Evolutionary conservation across 2,888 invertebrate species (phyloP).

Genomic region (Chloromyia formosa): DNA sequence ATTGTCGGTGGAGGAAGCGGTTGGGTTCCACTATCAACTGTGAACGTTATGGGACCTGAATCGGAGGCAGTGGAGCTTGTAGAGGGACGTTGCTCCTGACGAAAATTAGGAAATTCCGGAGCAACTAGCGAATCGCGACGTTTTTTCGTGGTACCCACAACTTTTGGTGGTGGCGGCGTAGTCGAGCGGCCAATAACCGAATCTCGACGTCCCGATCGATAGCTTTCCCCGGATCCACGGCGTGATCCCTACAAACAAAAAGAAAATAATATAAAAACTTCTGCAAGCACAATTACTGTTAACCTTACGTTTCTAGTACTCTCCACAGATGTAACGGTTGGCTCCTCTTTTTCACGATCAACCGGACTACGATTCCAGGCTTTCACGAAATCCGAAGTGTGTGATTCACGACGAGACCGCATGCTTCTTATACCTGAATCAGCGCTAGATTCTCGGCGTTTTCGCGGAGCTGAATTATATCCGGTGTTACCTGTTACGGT

Average conservation of each 20-base stretch:
- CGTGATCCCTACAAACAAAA: constrained; percentile 60
- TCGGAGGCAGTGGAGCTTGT: constrained; percentile 79
- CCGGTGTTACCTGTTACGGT: constrained; percentile 52
- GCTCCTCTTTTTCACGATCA: constrained; percentile 59
- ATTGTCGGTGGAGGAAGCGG: constrained; percentile 78
- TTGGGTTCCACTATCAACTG: constrained; percentile 72
- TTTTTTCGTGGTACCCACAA: constrained; percentile 72
- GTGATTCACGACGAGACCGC: constrained; percentile 78
- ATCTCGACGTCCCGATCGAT: constrained; percentile 75
- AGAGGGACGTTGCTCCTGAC: constrained; percentile 74
- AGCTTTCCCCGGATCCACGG: constrained; percentile 75
- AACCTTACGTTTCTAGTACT: constrained; percentile 51
- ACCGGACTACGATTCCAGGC: constrained; percentile 73
- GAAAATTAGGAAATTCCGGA: constrained; percentile 65
- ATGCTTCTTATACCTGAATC: constrained; percentile 85
- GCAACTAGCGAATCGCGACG: constrained; percentile 68
- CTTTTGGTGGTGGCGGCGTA: constrained; percentile 68
- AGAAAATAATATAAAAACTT: constrained; percentile 2
- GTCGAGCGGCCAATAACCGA: constrained; percentile 67
- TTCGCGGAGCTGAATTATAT: constrained; percentile 68
- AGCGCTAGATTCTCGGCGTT: constrained; percentile 87
- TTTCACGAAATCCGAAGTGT: constrained; percentile 76
- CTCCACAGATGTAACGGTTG: constrained; percentile 50
- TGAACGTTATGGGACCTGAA: constrained; percentile 67
- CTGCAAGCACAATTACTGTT: not conserved